Evolutionary conservation across 2,888 invertebrate species (phyloP), one percentile per base, ranked within the genome.

Genomic region (Magallana nippona): DNA sequence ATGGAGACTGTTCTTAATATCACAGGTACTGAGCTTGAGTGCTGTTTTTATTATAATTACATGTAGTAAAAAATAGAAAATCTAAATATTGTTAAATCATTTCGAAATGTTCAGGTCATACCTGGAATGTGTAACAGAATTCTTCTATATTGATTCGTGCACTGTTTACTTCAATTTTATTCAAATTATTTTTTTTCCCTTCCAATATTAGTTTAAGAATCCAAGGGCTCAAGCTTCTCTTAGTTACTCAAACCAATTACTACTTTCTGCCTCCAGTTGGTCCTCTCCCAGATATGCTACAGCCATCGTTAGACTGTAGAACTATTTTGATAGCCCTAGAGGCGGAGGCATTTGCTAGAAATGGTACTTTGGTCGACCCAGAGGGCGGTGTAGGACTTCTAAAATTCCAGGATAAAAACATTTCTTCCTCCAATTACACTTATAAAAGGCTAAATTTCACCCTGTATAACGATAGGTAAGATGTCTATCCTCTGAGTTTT

Each of bases 321-420:
- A 88, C 84, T 55, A 60, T 91, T 1, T 44, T 91, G 0, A 86
- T 91, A 5, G 89, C 91, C 11, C 11, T 91, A 5, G 91, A 91
- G 82, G 91, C 87, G 0, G 89, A 90, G 58, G 89, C 89, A 0
- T 89, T 89, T 63, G 78, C 82, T 10, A 81, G 84, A 19, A 58
- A 79, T 2, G 80, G 79, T 22, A 58, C 32, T 13, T 82, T 90
- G 10, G 85, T 89, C 2, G 90, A 91, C 79, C 89, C 89, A 10
- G 88, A 89, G 22, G 91, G 91, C 0, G 88, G 85, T 13, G 87
- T 91, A 1, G 89, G 86, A 1, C 86, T 91, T 17, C 84, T 91
- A 2, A 86, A 82, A 44, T 88, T 91, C 62, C 71, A 71, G 11
- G 71, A 15, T 32, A 15, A 71, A 27, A 22, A 27, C 32, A 71